A percentile compares a stretch with the other conserved stretches of the same genome.
These are phyloP conservation scores for Hydra vulgaris DNA, from an alignment of 30 jellyfish, hydroid and myxozoan genomes.

Conservation along the genomic window DNA sequence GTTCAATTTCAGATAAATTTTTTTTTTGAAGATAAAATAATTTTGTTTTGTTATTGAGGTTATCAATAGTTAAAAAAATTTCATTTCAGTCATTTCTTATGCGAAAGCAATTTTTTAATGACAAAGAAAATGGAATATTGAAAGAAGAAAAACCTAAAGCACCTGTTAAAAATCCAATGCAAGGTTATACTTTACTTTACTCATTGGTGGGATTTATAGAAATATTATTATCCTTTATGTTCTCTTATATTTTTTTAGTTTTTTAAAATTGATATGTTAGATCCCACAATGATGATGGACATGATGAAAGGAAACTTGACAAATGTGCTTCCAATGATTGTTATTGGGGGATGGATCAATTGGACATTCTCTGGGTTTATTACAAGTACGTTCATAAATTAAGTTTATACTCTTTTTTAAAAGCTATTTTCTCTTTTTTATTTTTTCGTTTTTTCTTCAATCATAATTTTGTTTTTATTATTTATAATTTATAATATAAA, in stretches of 20 bases:
- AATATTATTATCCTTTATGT: neutral
- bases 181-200: conserved; percentile 39
- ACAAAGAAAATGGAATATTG: conserved; percentile 55
- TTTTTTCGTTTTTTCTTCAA: too few relatives aligned
- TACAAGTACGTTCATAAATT: conserved; percentile 40
- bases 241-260: neutral
- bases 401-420: neutral
- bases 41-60: too few relatives aligned
- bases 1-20: too few relatives aligned
- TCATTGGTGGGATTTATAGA: neutral
- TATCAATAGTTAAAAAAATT: too few relatives aligned
- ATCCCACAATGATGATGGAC: conserved; percentile 98
- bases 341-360: conserved; percentile 97
- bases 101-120: conserved; percentile 78
- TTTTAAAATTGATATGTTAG: conserved; percentile 10
- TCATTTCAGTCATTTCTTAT: conserved; percentile 52
- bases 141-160: conserved; percentile 66
- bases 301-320: conserved; percentile 95
- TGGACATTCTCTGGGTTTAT: conserved; percentile 97
- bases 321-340: conserved; percentile 97
- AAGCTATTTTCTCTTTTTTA: neutral
- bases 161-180: conserved; percentile 92
- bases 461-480: too few relatives aligned
- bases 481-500: too few relatives aligned
- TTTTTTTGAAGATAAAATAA: too few relatives aligned